phyloP scores from a whole-genome alignment of 1,140 invertebrate species.

The Bombus difficillimus region DNA sequence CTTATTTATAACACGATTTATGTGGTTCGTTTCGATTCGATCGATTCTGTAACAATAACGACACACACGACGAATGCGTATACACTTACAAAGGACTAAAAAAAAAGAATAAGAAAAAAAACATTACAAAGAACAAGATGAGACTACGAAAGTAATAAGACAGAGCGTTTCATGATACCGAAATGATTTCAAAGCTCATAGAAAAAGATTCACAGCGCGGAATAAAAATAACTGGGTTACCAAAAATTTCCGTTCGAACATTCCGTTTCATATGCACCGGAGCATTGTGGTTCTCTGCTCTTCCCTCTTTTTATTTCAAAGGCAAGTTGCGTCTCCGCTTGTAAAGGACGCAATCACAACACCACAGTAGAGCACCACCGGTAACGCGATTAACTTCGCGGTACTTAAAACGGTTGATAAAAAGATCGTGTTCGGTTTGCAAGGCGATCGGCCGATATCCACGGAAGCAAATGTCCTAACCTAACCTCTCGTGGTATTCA shows the following conservation, averaged over 20 bases:
- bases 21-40: constrained; percentile 32
- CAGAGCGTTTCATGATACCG: constrained; percentile 17
- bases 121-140: not conserved
- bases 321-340: constrained; percentile 3
- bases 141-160: not conserved
- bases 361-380: constrained; percentile 8
- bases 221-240: constrained; percentile 60
- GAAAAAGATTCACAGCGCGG: constrained; percentile 28
- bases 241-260: constrained; percentile 49
- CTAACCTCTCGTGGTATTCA: constrained; percentile 64
- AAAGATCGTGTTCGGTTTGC: constrained; percentile 24
- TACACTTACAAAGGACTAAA: not conserved
- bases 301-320: constrained; percentile 10
- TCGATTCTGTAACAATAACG: constrained; percentile 45
- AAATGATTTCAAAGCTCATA: constrained; percentile 31
- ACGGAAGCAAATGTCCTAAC: constrained; percentile 70
- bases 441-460: constrained; percentile 61
- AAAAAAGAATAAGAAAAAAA: constrained; percentile 1
- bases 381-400: constrained; percentile 18
- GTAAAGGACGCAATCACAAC: constrained; percentile 31
- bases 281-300: constrained; percentile 6
- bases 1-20: constrained; percentile 43
- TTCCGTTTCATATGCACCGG: constrained; percentile 40
- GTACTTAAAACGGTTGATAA: constrained; percentile 27
- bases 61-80: not conserved